These are phyloP conservation scores for Drosophila recens DNA, from an alignment of 2,888 invertebrate species.

Conservation along the genomic window DNA sequence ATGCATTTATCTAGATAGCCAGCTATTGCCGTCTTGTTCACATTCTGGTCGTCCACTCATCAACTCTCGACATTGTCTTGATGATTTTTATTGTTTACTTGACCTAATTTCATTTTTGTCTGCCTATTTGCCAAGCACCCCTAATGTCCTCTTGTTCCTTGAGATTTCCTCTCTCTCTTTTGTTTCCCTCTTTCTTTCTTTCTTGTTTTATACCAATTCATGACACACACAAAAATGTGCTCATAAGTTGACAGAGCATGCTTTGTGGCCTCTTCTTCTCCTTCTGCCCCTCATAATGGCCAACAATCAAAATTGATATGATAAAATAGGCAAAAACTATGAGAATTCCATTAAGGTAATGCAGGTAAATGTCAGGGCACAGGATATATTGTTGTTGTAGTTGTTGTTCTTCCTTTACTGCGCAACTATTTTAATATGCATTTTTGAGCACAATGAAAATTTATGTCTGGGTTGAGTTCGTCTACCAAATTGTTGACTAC, in stretches of 20 bases:
- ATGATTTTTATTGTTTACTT: constrained; percentile 80
- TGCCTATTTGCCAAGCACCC: constrained; percentile 43
- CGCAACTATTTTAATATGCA: constrained; percentile 67
- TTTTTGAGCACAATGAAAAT: constrained; percentile 53
- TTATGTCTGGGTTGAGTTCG: constrained; percentile 25
- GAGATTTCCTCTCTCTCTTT: constrained; percentile 5
- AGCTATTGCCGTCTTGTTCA: constrained; percentile 40
- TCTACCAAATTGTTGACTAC: constrained; percentile 5
- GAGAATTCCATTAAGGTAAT: constrained; percentile 33
- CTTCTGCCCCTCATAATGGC: constrained; percentile 27
- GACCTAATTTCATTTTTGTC: constrained; percentile 64
- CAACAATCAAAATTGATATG: constrained; percentile 68
- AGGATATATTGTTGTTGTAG: not conserved
- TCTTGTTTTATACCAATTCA: not conserved
- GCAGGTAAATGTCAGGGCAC: constrained; percentile 38
- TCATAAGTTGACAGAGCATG: constrained; percentile 58
- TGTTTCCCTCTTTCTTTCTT: not conserved
- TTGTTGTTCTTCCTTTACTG: constrained; percentile 18
- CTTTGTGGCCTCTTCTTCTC: constrained; percentile 42
- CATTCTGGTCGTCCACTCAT: constrained; percentile 51
- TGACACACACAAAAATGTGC: constrained; percentile 65
- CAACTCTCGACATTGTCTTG: constrained; percentile 66
- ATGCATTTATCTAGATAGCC: constrained; percentile 2
- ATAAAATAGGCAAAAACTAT: constrained; percentile 49
- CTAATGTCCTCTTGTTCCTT: constrained; percentile 30